Percentiles rank a stretch among this genome's conserved stretches.
Evolutionary conservation across 2,113 vertebrate species (phyloP).

Genomic region (Nesogale talazaci): DNA sequence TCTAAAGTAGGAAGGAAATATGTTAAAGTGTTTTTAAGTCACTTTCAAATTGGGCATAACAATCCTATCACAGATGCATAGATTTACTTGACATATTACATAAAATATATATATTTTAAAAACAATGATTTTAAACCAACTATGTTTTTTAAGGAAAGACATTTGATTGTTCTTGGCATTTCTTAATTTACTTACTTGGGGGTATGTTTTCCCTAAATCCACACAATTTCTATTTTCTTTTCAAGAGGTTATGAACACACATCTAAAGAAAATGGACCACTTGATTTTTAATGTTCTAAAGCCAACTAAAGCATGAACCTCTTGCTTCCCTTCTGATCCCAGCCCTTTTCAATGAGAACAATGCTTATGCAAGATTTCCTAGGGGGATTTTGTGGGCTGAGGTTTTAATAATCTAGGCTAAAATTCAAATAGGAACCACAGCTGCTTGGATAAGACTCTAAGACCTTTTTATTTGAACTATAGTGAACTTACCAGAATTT

Average conservation of each 20-base stretch:
- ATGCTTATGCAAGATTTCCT: conserved; percentile 86
- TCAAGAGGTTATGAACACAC: conserved; percentile 64
- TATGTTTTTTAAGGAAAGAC: conserved; percentile 67
- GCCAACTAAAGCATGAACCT: conserved; percentile 79
- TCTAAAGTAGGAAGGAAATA: conserved; percentile 55
- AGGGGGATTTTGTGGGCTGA: conserved; percentile 79
- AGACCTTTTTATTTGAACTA: conserved; percentile 78
- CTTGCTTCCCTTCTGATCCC: conserved; percentile 79
- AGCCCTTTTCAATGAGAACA: conserved; percentile 79
- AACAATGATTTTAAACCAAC: conserved; percentile 69
- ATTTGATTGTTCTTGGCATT: conserved; percentile 79
- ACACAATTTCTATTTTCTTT: conserved; percentile 75
- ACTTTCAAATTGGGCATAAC: conserved; percentile 61
- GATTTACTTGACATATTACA: conserved; percentile 73
- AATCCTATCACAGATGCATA: conserved; percentile 75
- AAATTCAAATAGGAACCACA: conserved; percentile 83
- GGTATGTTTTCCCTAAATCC: conserved; percentile 63
- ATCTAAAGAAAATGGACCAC: conserved; percentile 69
- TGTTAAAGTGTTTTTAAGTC: conserved; percentile 27
- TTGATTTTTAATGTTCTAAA: conserved; percentile 74
- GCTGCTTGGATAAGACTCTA: conserved; percentile 82
- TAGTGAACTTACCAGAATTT: conserved; percentile 72
- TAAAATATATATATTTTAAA: conserved; percentile 71
- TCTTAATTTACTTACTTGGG: conserved; percentile 77
- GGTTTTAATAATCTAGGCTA: conserved; percentile 80